Base-by-base conservation (phyloP, 2,797 vertebrate species). In the Lagocephalus sceleratus region DNA sequence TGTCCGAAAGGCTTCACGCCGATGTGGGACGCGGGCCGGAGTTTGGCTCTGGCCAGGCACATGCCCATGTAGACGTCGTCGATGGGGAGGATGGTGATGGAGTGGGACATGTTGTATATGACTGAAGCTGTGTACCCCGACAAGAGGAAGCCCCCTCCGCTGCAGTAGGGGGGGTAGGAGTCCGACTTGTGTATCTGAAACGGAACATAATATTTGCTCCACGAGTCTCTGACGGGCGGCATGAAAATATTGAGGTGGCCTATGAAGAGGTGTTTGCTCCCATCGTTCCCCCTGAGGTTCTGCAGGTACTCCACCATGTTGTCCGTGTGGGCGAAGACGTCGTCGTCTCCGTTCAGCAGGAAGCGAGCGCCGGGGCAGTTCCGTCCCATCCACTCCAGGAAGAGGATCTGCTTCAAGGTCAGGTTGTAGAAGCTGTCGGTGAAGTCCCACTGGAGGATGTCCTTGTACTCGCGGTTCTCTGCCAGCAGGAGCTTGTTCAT, bases 1-100 rank as follows among this genome's bases (percentile, higher is more conserved):
- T 94, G 4, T 0, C 93, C 92, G 0, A 38, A 14, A 0, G 85
- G 90, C 32, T 76, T 84, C 41, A 95, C 72, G 0, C 87, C 92
- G 0, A 72, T 16, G 32, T 94, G 93, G 6, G 85, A 74, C 0
- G 45, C 16, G 1, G 94, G 92, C 0, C 0, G 2, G 6, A 95
- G 81, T 2, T 88, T 82, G 0, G 88, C 90, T 26, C 66, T 85
- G 61, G 85, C 12, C 68, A 94, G 62, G 52, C 93, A 94, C 91
- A 95, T 93, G 3, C 94, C 94, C 83, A 95, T 67, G 71, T 90
- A 94, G 32, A 89, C 92, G 0, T 94, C 93, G 1, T 94, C 93
- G 1, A 95, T 94, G 26, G 94, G 93, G 52, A 92, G 78, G 9
- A 93, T 25, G 0, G 35, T 5, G 1, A 89, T 61, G 1, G 4